phyloP scores from a whole-genome alignment of 1,140 invertebrate species.

The Heterodera carotae region DNA sequence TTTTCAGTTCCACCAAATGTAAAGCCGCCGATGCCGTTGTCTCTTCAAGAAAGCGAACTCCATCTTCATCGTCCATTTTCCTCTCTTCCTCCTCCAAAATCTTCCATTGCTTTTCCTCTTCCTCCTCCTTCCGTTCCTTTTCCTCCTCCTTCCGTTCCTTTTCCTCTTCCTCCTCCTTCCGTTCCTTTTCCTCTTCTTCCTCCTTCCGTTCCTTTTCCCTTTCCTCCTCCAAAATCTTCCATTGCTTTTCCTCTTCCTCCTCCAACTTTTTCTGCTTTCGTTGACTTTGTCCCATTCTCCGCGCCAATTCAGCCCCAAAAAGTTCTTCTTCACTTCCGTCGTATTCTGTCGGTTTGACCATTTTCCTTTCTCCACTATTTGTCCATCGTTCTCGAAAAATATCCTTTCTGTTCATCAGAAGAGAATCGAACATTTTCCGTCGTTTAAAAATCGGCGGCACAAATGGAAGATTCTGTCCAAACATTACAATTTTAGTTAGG shows the following conservation, averaged over 20 bases:
- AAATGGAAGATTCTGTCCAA: background rate
- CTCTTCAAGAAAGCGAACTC: background rate
- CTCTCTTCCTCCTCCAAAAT: no score
- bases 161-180: background rate
- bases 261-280: conserved; percentile 1
- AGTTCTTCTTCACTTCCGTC: background rate
- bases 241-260: background rate
- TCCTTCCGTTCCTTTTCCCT: no score
- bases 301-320: background rate
- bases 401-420: background rate
- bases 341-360: background rate
- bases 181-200: no score
- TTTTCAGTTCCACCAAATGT: background rate
- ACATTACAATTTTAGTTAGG: no score
- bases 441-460: background rate
- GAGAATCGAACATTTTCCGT: background rate
- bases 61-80: background rate
- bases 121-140: background rate
- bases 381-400: conserved; percentile 12
- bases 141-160: background rate
- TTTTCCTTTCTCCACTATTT: background rate
- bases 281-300: background rate
- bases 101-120: no score
- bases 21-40: background rate
- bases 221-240: no score